A percentile compares a stretch with the other conserved stretches of the same genome.
Conservation (phyloP, 2,113 vertebrate genomes). For the Rhabdomys dilectus region DNA sequence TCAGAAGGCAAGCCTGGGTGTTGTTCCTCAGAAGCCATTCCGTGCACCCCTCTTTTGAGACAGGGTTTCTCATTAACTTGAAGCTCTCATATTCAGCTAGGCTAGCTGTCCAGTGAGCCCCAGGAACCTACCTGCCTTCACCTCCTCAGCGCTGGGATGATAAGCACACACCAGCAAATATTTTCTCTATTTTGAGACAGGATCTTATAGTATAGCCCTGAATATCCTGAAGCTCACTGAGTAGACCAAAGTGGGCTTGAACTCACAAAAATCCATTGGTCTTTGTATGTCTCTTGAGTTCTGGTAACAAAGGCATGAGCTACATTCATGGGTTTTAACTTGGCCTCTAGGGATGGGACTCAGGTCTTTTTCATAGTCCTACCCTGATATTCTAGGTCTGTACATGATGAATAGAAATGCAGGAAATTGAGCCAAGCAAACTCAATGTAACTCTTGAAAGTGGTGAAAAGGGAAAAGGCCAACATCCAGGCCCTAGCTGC, state of each 20-base stretch:
- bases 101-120: neutral
- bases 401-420: neutral
- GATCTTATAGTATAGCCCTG: neutral
- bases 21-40: too few species aligned
- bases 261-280: neutral
- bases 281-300: neutral
- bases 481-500: neutral
- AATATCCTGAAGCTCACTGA: neutral
- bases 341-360: neutral
- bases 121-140: neutral
- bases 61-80: neutral
- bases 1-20: neutral
- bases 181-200: neutral
- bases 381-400: neutral
- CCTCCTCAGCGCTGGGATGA: neutral
- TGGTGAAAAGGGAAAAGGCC: neutral
- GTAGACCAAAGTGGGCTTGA: neutral
- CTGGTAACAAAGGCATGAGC: neutral
- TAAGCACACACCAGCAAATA: neutral
- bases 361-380: neutral
- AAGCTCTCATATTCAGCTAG: neutral
- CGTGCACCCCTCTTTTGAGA: neutral
- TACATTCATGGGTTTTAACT: neutral
- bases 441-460: constrained; percentile 45
- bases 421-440: neutral